These are phyloP conservation scores for Hecatera dysodea DNA, from an alignment of 2,888 invertebrate species.

Conservation along the genomic window DNA sequence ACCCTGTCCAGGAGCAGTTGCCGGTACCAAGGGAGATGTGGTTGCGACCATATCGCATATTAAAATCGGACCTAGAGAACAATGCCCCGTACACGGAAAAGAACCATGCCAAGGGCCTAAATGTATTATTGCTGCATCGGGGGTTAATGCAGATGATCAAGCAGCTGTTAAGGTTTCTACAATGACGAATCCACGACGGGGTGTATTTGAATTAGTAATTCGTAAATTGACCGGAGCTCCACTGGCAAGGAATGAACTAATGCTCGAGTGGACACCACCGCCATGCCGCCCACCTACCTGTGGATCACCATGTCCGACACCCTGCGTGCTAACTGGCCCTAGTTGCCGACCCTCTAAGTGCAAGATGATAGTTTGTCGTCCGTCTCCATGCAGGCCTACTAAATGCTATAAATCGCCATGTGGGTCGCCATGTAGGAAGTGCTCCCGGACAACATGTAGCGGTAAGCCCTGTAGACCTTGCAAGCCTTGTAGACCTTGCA, in stretches of 20 bases:
- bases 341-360: constrained; percentile 42
- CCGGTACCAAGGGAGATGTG: constrained; percentile 76
- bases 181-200: constrained; percentile 82
- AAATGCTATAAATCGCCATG: constrained; percentile 56
- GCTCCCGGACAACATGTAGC: constrained; percentile 34
- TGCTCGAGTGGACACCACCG: constrained; percentile 88
- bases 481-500: constrained; percentile 19
- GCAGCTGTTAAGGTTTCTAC: constrained; percentile 82
- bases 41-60: constrained; percentile 83
- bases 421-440: constrained; percentile 51
- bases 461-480: constrained; percentile 48
- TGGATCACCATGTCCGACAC: constrained; percentile 38
- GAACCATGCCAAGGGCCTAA: constrained; percentile 82
- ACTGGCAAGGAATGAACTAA: constrained; percentile 85
- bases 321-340: constrained; percentile 33
- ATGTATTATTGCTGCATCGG: constrained; percentile 76
- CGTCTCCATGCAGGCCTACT: constrained; percentile 48
- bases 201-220: constrained; percentile 86
- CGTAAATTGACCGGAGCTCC: constrained; percentile 84
- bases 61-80: constrained; percentile 79
- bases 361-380: constrained; percentile 52
- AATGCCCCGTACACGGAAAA: constrained; percentile 79
- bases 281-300: constrained; percentile 69
- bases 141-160: constrained; percentile 68
- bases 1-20: constrained; percentile 71